Evolutionary conservation across 2,888 invertebrate species (phyloP).

Genomic region (Augochlorella aurata): DNA sequence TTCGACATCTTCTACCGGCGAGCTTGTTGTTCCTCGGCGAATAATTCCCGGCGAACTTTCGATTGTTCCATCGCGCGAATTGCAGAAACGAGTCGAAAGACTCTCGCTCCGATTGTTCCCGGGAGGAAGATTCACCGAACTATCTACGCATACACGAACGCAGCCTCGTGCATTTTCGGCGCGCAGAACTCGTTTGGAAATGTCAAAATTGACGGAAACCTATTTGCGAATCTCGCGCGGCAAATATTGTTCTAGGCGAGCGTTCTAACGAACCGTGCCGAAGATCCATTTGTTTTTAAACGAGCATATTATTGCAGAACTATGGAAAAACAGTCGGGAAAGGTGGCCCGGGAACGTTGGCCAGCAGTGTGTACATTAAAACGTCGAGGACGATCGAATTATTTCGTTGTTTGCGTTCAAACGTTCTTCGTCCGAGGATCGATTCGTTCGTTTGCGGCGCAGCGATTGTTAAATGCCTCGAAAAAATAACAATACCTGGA

Average conservation of each 20-base stretch:
- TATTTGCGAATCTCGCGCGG: not conserved
- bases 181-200: no score
- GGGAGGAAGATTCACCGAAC: not conserved
- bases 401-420: not conserved
- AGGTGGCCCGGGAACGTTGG: not conserved
- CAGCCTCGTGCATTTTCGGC: not conserved
- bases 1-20: no score
- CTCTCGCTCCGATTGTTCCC: not conserved
- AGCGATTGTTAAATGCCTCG: not conserved
- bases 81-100: not conserved
- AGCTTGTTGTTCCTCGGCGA: not conserved
- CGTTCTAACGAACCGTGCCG: not conserved
- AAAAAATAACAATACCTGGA: no score
- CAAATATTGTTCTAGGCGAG: not conserved
- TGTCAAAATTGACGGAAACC: not conserved
- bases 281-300: not conserved
- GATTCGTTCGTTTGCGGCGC: not conserved
- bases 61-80: not conserved
- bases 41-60: not conserved
- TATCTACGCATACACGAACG: not conserved
- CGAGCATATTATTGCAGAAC: not conserved
- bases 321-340: not conserved
- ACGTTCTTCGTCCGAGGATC: not conserved
- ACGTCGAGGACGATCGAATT: not conserved
- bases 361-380: not conserved